Conservation (phyloP, 2,113 vertebrate species). For the Hepsetus odoe region DNA sequence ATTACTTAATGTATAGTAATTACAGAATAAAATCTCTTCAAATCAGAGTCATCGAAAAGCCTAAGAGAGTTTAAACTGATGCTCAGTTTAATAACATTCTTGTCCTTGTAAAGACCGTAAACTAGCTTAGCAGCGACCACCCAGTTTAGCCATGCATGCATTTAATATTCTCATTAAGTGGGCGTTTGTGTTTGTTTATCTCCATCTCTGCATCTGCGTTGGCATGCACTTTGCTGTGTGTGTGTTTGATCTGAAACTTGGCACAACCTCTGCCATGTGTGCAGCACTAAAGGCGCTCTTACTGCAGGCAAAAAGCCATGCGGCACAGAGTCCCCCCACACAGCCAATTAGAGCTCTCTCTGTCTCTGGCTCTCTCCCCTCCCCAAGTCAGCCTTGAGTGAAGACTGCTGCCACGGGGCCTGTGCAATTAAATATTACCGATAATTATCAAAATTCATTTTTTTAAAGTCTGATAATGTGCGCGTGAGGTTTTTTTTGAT, state of each 20-base stretch:
- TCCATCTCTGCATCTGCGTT: constrained; percentile 27
- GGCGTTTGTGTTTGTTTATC: constrained; percentile 11
- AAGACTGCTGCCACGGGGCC: neutral
- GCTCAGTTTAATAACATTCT: neutral
- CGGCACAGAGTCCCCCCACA: constrained; percentile 20
- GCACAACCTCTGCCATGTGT: neutral
- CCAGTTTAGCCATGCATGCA: neutral
- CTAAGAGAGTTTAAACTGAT: neutral
- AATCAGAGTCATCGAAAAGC: neutral
- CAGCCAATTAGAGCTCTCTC: constrained; percentile 29
- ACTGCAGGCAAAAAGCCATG: constrained; percentile 23
- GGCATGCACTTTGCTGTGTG: constrained; percentile 28
- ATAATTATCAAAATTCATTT: neutral
- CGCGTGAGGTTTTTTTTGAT: no score
- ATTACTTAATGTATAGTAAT: neutral
- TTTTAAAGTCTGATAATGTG: no score
- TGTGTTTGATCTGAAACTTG: constrained; percentile 14
- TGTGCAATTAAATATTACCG: neutral
- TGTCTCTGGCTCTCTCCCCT: neutral
- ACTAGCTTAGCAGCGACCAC: neutral
- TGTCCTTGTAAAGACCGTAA: neutral
- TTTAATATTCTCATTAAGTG: neutral
- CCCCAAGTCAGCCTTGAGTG: neutral
- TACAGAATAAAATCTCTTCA: neutral
- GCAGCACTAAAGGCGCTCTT: constrained; percentile 13